Percentiles rank a stretch among this genome's conserved stretches.
Conservation (phyloP, 2,797 vertebrate genomes). For the Alexandromys oeconomus region DNA sequence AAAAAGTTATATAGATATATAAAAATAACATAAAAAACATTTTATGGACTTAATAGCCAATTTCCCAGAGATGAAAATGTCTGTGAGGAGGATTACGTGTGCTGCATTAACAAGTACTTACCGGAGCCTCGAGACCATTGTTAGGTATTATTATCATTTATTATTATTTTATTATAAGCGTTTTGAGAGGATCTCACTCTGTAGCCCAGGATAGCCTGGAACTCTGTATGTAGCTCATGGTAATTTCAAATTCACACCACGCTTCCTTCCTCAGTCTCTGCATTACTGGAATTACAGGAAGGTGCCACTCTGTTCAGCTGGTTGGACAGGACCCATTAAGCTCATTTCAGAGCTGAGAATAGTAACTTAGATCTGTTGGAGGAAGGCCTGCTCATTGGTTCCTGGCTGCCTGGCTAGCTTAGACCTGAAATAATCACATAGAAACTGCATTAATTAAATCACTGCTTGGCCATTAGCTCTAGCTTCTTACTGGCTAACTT, state of each 20-base stretch:
- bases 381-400: too few relatives aligned
- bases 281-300: background rate
- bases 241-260: background rate
- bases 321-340: background rate
- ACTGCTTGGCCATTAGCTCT: too few relatives aligned
- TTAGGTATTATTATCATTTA: background rate
- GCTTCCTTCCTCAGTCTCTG: background rate
- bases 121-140: slow-evolving; percentile 6
- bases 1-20: background rate
- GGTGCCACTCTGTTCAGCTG: background rate
- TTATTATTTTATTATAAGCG: background rate
- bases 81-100: background rate
- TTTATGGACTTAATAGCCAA: slow-evolving; percentile 7
- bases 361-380: background rate
- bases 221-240: background rate
- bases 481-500: too few relatives aligned
- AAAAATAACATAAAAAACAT: background rate
- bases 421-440: too few relatives aligned
- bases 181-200: background rate
- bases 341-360: slow-evolving; percentile 19
- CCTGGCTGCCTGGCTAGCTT: too few relatives aligned
- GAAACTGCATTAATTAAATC: too few relatives aligned
- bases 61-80: slow-evolving; percentile 44
- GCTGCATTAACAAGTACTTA: background rate
- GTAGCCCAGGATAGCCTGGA: background rate